phyloP scores from a whole-genome alignment of 2,113 vertebrate species.

The Pseudopipra pipra region DNA sequence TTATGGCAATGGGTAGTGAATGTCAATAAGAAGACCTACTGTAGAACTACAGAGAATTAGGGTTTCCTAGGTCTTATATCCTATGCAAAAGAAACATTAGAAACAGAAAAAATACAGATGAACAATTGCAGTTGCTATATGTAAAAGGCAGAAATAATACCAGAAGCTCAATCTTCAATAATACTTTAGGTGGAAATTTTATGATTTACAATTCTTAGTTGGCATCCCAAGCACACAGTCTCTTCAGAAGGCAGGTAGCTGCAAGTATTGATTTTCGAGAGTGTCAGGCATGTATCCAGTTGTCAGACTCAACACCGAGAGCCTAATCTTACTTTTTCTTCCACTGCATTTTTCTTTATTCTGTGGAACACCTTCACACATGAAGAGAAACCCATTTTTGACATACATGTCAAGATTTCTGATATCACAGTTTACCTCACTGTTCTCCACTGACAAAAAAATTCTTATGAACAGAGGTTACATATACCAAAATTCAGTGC shows the following conservation, averaged over 20 bases:
- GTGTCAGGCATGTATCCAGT: background rate
- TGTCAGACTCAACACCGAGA: background rate
- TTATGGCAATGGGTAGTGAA: background rate
- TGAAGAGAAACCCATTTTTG: constrained; percentile 16
- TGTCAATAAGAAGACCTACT: background rate
- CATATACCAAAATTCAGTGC: background rate
- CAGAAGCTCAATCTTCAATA: background rate
- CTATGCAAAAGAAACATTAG: background rate
- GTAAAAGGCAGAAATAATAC: background rate
- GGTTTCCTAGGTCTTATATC: background rate
- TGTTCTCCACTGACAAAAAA: background rate
- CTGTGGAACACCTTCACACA: background rate
- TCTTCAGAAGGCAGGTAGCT: background rate
- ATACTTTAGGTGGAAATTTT: background rate
- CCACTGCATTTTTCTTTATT: background rate
- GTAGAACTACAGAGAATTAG: background rate
- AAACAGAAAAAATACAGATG: background rate
- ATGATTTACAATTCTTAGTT: background rate
- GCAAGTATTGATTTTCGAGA: background rate
- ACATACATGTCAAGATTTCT: constrained; percentile 29
- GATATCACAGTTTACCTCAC: background rate
- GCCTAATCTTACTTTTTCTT: background rate
- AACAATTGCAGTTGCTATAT: background rate
- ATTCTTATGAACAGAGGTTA: background rate
- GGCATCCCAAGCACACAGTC: background rate